These are phyloP conservation scores for Pandemis corylana DNA, from an alignment of 2,888 invertebrate genomes.

Conservation along the genomic window DNA sequence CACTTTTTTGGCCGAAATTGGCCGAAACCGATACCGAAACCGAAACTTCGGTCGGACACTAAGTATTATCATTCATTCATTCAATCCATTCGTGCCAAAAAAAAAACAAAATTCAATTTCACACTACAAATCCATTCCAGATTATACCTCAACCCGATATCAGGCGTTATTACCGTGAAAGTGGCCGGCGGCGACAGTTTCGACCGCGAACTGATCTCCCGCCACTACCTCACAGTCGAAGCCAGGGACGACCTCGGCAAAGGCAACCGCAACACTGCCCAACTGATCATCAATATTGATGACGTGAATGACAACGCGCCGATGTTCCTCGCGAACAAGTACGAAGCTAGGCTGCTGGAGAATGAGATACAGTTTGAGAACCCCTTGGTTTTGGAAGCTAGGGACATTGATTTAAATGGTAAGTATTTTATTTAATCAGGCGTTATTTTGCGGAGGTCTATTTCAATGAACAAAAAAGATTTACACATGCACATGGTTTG, in stretches of 20 bases:
- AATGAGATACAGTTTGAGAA: constrained; percentile 92
- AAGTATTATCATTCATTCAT: too few species aligned
- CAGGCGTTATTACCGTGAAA: constrained; percentile 94
- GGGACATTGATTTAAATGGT: constrained; percentile 94
- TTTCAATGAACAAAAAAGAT: too few species aligned
- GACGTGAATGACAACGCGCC: constrained; percentile 97
- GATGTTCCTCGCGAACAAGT: constrained; percentile 91
- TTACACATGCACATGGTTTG: too few species aligned
- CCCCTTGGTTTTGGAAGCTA: constrained; percentile 90
- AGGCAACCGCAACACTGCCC: constrained; percentile 92
- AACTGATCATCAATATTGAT: constrained; percentile 91
- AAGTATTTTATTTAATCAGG: constrained; percentile 40
- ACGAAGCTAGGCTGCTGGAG: constrained; percentile 93
- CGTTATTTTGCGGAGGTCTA: too few species aligned
- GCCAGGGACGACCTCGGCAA: constrained; percentile 94
- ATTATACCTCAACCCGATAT: constrained; percentile 90
- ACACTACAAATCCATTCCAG: constrained; percentile 74
- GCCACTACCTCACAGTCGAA: constrained; percentile 94
- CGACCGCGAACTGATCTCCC: constrained; percentile 93
- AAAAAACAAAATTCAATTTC: too few species aligned
- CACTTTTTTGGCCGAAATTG: too few species aligned
- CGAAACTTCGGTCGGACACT: too few species aligned
- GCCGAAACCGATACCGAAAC: too few species aligned
- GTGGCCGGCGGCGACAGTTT: constrained; percentile 90
- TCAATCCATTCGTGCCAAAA: too few species aligned